phyloP scores from a whole-genome alignment of 2,113 vertebrate genomes.

The Alosa alosa region DNA sequence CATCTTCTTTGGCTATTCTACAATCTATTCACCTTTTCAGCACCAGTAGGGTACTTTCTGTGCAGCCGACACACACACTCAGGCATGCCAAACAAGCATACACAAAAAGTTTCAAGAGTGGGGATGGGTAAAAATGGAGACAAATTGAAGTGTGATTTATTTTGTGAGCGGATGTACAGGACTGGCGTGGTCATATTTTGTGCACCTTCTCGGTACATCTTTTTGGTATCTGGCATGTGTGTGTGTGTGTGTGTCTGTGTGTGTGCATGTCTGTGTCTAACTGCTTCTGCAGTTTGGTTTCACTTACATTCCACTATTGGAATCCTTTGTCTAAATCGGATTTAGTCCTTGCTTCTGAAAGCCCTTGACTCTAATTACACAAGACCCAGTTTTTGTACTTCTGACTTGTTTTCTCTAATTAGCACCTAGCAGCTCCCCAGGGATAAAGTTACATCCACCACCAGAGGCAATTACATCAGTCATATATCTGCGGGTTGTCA shows the following conservation, averaged over 20 bases:
- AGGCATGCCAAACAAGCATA: too few species aligned
- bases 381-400: not conserved
- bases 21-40: too few species aligned
- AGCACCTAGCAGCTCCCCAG: not conserved
- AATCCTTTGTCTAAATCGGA: not conserved
- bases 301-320: not conserved
- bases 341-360: not conserved
- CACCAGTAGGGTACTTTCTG: too few species aligned
- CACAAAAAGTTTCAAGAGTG: too few species aligned
- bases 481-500: not conserved
- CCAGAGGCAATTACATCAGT: not conserved
- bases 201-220: too few species aligned
- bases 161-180: too few species aligned
- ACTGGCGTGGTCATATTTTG: too few species aligned
- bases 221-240: not conserved
- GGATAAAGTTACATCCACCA: not conserved
- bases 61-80: too few species aligned
- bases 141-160: too few species aligned
- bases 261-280: not conserved
- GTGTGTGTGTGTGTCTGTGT: not conserved
- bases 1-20: too few species aligned
- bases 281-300: not conserved
- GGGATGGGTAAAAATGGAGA: too few species aligned
- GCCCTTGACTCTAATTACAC: not conserved
- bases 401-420: conserved; percentile 2